Conservation (phyloP, 2,888 invertebrate genomes). For the Leucania comma region DNA sequence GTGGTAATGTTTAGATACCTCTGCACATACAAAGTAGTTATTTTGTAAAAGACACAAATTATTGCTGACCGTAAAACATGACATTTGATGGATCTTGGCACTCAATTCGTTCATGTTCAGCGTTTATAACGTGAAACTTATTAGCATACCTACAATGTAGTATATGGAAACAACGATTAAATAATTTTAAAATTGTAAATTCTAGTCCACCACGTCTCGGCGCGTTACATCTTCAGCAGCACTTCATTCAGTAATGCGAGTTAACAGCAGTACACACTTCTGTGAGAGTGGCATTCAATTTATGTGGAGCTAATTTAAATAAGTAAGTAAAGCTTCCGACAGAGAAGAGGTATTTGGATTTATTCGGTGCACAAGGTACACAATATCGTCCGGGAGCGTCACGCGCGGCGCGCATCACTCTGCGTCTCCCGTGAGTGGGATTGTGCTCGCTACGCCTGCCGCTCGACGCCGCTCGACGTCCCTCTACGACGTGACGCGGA, state of each 20-base stretch:
- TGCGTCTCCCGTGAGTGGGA: conserved; percentile 61
- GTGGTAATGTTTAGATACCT: not conserved
- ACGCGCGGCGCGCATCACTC: conserved; percentile 61
- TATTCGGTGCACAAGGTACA: conserved; percentile 18
- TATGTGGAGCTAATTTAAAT: conserved; percentile 34
- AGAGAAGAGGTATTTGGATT: conserved; percentile 20
- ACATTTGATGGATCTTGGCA: not conserved
- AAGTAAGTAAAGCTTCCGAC: conserved; percentile 14
- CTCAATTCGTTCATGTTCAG: not conserved
- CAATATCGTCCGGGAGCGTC: conserved; percentile 35
- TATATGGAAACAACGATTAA: conserved; percentile 7
- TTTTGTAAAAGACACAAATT: not conserved
- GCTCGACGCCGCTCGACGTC: not conserved
- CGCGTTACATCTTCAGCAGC: conserved; percentile 8
- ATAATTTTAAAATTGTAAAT: not conserved
- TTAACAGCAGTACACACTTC: conserved; percentile 1
- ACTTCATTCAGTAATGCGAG: conserved; percentile 11
- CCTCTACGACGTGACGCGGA: not conserved
- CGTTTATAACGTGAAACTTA: not conserved
- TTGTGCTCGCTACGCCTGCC: conserved; percentile 34
- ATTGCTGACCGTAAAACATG: not conserved
- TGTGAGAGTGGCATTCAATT: conserved; percentile 21
- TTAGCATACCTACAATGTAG: not conserved
- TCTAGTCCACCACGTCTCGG: not conserved
- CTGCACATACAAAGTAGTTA: not conserved